Evolutionary conservation across 2,797 vertebrate species (phyloP).

Genomic region (Sciaenops ocellatus): DNA sequence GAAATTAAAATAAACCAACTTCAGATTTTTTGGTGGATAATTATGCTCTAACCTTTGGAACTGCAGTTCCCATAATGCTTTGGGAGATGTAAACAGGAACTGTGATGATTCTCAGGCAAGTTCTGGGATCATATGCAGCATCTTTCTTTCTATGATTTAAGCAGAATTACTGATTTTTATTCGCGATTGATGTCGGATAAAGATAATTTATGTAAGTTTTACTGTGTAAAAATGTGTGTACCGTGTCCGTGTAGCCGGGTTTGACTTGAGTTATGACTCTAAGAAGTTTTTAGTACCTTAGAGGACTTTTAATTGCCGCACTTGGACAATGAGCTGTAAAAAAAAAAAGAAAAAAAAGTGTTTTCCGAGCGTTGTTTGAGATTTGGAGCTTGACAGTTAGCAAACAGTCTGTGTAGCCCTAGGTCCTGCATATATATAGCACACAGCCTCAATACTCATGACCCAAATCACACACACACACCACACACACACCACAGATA

Average conservation of each 20-base stretch:
- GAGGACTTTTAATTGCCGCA: neutral
- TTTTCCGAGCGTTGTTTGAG: constrained; percentile 33
- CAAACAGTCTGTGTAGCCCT: constrained; percentile 71
- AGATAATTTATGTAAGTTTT: neutral
- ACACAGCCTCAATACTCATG: constrained; percentile 85
- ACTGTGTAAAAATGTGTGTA: neutral
- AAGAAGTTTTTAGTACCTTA: neutral
- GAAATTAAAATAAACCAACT: too few relatives aligned
- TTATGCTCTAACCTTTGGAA: too few relatives aligned
- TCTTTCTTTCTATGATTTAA: too few relatives aligned
- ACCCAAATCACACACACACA: constrained; percentile 80
- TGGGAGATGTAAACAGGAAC: too few relatives aligned
- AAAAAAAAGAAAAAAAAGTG: constrained; percentile 1
- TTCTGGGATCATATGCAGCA: too few relatives aligned
- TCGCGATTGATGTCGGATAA: too few relatives aligned
- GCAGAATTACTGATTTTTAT: too few relatives aligned
- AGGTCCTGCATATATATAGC: constrained; percentile 83
- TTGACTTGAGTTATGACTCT: neutral
- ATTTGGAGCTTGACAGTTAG: constrained; percentile 39
- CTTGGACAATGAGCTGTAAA: neutral
- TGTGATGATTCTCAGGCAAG: too few relatives aligned
- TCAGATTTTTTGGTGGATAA: too few relatives aligned
- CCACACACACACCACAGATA: constrained; percentile 58
- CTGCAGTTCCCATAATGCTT: too few relatives aligned
- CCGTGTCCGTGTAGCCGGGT: neutral